Percentiles rank a stretch among this genome's conserved stretches.
Conservation (phyloP, 2,888 invertebrate genomes). For the Drymonia ruficornis region DNA sequence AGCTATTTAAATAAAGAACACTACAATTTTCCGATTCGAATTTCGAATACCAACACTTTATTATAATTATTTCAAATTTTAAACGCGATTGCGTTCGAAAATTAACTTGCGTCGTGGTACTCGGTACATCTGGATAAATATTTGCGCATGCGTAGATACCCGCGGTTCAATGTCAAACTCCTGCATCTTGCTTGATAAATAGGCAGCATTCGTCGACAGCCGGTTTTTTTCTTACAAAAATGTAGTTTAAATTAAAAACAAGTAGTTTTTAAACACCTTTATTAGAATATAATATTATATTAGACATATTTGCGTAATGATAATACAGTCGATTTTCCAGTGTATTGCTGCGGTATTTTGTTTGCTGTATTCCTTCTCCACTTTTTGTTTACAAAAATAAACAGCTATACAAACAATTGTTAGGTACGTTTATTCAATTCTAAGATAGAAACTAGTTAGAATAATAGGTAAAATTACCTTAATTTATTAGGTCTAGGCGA, state of each 20-base stretch:
- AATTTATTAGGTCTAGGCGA: no score
- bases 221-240: not conserved
- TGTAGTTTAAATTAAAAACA: not conserved
- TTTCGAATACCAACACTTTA: not conserved
- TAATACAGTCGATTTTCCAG: no score
- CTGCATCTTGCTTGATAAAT: slow-evolving; percentile 57
- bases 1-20: not conserved
- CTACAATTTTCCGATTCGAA: not conserved
- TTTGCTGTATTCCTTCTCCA: no score
- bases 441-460: no score
- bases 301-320: no score
- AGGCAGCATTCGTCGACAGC: slow-evolving; percentile 16
- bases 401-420: no score
- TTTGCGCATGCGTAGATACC: slow-evolving; percentile 65
- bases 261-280: not conserved
- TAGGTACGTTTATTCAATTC: no score
- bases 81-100: slow-evolving; percentile 25
- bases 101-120: slow-evolving; percentile 29
- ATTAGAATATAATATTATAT: no score
- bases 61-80: slow-evolving; percentile 14
- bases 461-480: no score
- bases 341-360: no score
- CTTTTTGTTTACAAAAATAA: no score
- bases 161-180: slow-evolving; percentile 67
- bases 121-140: slow-evolving; percentile 64